Base-by-base conservation (phyloP, 2,888 invertebrate genomes). In the Podotricha telesiphe region DNA sequence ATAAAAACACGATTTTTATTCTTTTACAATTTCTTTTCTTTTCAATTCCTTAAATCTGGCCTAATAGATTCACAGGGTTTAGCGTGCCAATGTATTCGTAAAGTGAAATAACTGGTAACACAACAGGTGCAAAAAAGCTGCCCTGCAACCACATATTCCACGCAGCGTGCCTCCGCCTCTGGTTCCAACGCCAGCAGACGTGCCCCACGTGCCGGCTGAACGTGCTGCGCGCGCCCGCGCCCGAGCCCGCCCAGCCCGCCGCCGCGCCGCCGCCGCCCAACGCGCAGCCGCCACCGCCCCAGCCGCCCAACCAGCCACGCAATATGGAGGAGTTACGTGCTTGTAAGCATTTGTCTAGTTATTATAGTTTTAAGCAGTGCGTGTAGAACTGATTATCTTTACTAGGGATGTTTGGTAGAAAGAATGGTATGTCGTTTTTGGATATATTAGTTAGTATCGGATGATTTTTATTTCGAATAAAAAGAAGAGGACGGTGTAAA, bases 61-160 rank as follows among this genome's bases (percentile, higher is more conserved):
- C n/a, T n/a, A n/a, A n/a, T n/a, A n/a, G n/a, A n/a, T n/a, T n/a
- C n/a, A n/a, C n/a, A n/a, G 3, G 2, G 13, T 13, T 10, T 42
- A 45, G 45, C n/a, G n/a, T n/a, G 3, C n/a, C n/a, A 45, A 45
- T 45, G 3, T 45, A n/a, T n/a, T 45, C 13, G 1, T 42, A 2
- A 45, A 45, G 4, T 42, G 3, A 6, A 13, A 13, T 50, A n/a
- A 13, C 4, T 19, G 3, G 3, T 17, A 2, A 28, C n/a, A n/a
- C n/a, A 10, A 61, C 79, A 95, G 95, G 82, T 63, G 96, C 99
- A 50, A 99, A 99, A 91, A 99, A 99, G 85, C 91, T 99, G 74
- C 99, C 99, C 0, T 99, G 99, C 92, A 98, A 98, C 86, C 99
- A 99, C 88, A 99, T 99, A 81, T 99, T 99, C 94, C 99, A 99